These are phyloP conservation scores for Caenorhabditis angaria DNA, from an alignment of 2,888 invertebrate species.

Conservation along the genomic window DNA sequence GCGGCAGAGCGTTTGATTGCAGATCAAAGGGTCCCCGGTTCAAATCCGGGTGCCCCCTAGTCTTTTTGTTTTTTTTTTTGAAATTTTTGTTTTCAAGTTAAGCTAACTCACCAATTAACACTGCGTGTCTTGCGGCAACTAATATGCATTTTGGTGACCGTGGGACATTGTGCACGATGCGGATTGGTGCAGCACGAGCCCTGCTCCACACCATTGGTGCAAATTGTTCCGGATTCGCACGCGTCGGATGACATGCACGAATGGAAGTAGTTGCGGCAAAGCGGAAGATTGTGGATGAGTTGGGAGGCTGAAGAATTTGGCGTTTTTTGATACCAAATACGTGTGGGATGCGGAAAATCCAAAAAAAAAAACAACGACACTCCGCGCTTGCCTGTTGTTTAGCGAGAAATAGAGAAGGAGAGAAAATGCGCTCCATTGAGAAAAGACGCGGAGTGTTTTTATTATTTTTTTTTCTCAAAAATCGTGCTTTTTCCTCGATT, in stretches of 20 bases:
- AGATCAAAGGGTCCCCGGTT: constrained; percentile 71
- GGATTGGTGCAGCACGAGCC: constrained; percentile 54
- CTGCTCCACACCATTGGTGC: constrained; percentile 48
- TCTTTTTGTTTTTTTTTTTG: constrained; percentile 22
- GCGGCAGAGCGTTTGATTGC: constrained; percentile 71
- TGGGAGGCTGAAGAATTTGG: background rate
- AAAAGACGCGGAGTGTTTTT: no score
- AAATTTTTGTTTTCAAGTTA: constrained; percentile 1
- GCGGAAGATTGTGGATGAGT: constrained; percentile 31
- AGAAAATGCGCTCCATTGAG: no score
- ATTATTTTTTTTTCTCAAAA: no score
- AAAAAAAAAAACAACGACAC: no score
- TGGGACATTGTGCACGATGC: constrained; percentile 41
- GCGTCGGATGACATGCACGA: constrained; percentile 50
- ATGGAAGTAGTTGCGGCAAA: constrained; percentile 55
- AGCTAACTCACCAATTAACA: constrained; percentile 56
- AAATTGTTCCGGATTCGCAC: constrained; percentile 54
- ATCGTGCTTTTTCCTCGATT: no score
- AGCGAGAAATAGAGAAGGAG: no score
- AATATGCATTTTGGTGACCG: constrained; percentile 47
- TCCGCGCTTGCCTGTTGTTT: no score
- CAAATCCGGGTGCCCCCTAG: constrained; percentile 68
- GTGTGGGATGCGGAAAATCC: constrained; percentile 21
- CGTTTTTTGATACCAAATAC: background rate
- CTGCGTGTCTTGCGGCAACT: constrained; percentile 53